Percentiles rank a stretch among this genome's conserved stretches.
Evolutionary conservation across 1,140 invertebrate genomes (phyloP).

Genomic region (Wiebesia pumilae): DNA sequence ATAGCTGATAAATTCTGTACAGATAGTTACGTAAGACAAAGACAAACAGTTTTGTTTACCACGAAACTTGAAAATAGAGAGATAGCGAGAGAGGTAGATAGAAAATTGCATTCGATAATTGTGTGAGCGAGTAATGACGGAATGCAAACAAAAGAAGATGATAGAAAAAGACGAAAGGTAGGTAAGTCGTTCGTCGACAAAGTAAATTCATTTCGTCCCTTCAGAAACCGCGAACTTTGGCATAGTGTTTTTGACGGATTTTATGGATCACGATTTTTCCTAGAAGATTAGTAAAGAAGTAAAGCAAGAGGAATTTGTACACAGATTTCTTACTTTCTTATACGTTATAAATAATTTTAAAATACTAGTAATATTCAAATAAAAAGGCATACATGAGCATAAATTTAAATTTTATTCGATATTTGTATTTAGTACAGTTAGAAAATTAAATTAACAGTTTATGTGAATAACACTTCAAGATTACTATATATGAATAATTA

Average conservation of each 20-base stretch:
- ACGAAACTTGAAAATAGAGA: slow-evolving; percentile 26
- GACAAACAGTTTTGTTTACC: slow-evolving; percentile 56
- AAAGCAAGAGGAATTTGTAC: not conserved
- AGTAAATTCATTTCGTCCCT: slow-evolving; percentile 38
- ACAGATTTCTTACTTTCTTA: too few relatives aligned
- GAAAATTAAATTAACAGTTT: too few relatives aligned
- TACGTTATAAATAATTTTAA: too few relatives aligned
- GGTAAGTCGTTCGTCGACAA: slow-evolving; percentile 31
- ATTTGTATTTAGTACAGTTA: too few relatives aligned
- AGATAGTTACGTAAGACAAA: slow-evolving; percentile 56
- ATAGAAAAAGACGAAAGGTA: slow-evolving; percentile 23
- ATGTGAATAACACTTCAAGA: too few relatives aligned
- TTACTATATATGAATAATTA: too few relatives aligned
- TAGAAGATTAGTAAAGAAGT: not conserved
- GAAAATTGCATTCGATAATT: not conserved
- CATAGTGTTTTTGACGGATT: slow-evolving; percentile 47
- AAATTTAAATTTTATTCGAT: too few relatives aligned
- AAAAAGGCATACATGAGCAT: too few relatives aligned
- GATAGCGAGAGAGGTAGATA: not conserved
- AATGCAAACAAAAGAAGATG: not conserved
- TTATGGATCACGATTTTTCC: slow-evolving; percentile 49
- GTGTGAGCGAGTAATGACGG: not conserved
- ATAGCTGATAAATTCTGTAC: slow-evolving; percentile 40
- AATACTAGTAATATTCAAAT: too few relatives aligned
- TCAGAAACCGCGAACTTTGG: slow-evolving; percentile 46